These are phyloP conservation scores for Chrysolina oricalcia DNA, from an alignment of 2,888 invertebrate genomes.

Conservation along the genomic window DNA sequence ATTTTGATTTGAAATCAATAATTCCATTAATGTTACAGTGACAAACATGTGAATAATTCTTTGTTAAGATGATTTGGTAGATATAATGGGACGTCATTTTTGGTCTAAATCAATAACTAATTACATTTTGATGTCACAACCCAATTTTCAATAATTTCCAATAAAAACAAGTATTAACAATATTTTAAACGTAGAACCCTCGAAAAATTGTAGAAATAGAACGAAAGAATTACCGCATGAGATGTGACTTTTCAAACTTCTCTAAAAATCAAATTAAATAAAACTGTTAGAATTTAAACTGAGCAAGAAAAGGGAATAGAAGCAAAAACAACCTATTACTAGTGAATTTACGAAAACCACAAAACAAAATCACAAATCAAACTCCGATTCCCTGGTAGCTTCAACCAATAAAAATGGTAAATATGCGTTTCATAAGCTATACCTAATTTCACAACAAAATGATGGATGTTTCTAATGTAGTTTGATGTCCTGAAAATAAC, in stretches of 20 bases:
- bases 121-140: slow-evolving; percentile 23
- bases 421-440: too few species aligned
- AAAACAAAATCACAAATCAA: slow-evolving; percentile 13
- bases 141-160: slow-evolving; percentile 25
- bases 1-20: slow-evolving; percentile 12
- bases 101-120: background rate
- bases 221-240: slow-evolving; percentile 54
- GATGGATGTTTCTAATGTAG: too few species aligned
- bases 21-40: background rate
- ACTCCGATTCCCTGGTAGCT: slow-evolving; percentile 57
- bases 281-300: slow-evolving; percentile 40
- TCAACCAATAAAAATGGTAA: slow-evolving; percentile 32
- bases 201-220: slow-evolving; percentile 48
- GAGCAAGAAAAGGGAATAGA: slow-evolving; percentile 65
- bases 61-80: background rate
- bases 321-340: slow-evolving; percentile 60
- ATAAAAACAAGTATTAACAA: background rate
- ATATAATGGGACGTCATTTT: slow-evolving; percentile 12
- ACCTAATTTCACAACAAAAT: too few species aligned
- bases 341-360: slow-evolving; percentile 28
- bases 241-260: slow-evolving; percentile 67
- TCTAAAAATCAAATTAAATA: slow-evolving; percentile 39
- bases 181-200: slow-evolving; percentile 63
- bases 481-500: too few species aligned
- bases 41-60: background rate